phyloP scores from a whole-genome alignment of 2,888 invertebrate species.

The Steinernema scapterisci region DNA sequence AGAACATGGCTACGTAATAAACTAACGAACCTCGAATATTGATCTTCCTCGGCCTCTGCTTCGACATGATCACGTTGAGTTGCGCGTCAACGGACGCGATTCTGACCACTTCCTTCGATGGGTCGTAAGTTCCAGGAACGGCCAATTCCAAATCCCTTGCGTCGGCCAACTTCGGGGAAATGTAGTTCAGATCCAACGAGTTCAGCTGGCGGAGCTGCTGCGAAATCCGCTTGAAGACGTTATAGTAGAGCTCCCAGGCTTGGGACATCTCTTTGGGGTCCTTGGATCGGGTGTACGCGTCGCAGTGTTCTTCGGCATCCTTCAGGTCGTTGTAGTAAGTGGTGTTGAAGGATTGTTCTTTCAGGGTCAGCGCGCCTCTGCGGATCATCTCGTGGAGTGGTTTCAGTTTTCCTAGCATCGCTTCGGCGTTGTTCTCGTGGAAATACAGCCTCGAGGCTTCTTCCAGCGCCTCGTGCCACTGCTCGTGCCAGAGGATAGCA shows the following conservation, averaged over 20 bases:
- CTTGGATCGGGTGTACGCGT: constrained; percentile 82
- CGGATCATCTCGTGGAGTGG: constrained; percentile 87
- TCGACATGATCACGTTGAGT: constrained; percentile 84
- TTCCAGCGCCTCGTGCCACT: constrained; percentile 94
- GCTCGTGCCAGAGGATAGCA: constrained; percentile 98
- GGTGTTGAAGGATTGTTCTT: constrained; percentile 89
- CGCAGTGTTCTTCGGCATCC: constrained; percentile 94
- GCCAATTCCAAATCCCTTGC: constrained; percentile 85
- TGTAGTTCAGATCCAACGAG: constrained; percentile 78
- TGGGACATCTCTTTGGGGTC: constrained; percentile 87
- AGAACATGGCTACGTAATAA: neutral
- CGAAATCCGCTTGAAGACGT: constrained; percentile 90
- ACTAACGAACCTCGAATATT: constrained; percentile 76
- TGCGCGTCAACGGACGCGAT: constrained; percentile 62
- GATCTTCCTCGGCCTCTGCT: constrained; percentile 93
- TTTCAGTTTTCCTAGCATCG: constrained; percentile 93
- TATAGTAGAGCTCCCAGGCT: constrained; percentile 99
- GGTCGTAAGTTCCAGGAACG: constrained; percentile 96
- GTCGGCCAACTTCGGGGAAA: constrained; percentile 78
- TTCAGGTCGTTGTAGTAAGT: constrained; percentile 91
- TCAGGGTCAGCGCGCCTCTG: constrained; percentile 84
- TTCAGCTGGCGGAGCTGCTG: constrained; percentile 80
- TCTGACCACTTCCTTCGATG: constrained; percentile 79
- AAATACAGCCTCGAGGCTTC: constrained; percentile 77
- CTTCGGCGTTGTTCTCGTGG: constrained; percentile 90